These are phyloP conservation scores for Ectropis crepuscularia DNA, from an alignment of 2,888 invertebrate species.

Conservation along the genomic window DNA sequence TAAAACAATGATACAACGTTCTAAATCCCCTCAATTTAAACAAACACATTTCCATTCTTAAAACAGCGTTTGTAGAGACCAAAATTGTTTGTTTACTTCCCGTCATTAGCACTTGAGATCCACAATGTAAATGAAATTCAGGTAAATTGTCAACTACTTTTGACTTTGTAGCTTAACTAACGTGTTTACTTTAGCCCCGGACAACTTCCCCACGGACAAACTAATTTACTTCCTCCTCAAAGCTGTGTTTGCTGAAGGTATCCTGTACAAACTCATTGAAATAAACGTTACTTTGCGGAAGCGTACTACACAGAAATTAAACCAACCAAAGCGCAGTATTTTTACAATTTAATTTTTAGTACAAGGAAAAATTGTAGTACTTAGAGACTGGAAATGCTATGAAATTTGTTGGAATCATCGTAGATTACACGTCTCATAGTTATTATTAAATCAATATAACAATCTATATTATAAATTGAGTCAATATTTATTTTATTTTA, in stretches of 20 bases:
- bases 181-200: conserved; percentile 10
- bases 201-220: conserved; percentile 15
- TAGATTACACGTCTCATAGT: no score
- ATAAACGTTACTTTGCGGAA: neutral
- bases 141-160: conserved; percentile 3
- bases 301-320: neutral
- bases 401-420: no score
- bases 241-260: conserved; percentile 6
- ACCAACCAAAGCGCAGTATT: no score
- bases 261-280: neutral
- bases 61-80: neutral
- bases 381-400: no score
- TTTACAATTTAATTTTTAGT: no score
- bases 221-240: conserved; percentile 15
- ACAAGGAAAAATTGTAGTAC: no score
- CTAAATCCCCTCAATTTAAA: neutral
- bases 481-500: no score
- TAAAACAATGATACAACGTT: no score
- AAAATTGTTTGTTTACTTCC: neutral
- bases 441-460: no score
- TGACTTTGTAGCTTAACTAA: conserved; percentile 12
- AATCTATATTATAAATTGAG: no score
- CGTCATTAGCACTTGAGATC: conserved; percentile 1
- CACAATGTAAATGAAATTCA: conserved; percentile 7
- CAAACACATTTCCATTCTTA: neutral